Conservation (phyloP, 35 echinoderm and acorn worm genomes). For the Nesometra sesokonis region DNA sequence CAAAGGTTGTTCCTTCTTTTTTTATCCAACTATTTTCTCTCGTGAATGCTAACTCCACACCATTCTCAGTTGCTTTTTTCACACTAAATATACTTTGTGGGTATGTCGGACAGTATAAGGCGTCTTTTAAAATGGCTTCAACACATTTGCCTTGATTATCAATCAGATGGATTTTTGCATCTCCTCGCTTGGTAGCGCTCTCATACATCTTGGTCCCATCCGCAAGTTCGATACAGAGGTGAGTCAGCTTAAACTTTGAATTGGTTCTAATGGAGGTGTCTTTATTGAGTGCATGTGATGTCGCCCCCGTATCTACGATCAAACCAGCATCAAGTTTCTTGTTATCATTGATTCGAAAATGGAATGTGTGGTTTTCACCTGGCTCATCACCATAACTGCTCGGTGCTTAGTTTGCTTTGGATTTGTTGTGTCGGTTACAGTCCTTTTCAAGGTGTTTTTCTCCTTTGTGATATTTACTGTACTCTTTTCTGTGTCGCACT, state of each 20-base stretch:
- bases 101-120: not conserved
- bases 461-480: not conserved
- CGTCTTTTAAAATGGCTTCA: not conserved
- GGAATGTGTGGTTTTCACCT: not conserved
- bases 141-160: not conserved
- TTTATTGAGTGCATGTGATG: not conserved
- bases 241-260: not conserved
- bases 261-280: not conserved
- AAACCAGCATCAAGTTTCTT: not conserved
- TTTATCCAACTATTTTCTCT: no score
- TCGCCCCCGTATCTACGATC: not conserved
- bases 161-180: not conserved
- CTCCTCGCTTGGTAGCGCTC: constrained; percentile 12
- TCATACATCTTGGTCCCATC: not conserved
- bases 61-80: not conserved
- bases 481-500: not conserved
- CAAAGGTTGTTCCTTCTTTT: no score
- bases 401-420: not conserved
- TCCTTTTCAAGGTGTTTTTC: not conserved
- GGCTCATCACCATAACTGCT: no score
- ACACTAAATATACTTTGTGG: not conserved
- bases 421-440: not conserved
- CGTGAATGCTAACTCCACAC: no score
- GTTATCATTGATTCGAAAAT: not conserved
- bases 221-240: not conserved